Percentiles rank a stretch among this genome's conserved stretches.
phyloP scores from a whole-genome alignment of 2,888 invertebrate species.

The Liposcelis brunnea region DNA sequence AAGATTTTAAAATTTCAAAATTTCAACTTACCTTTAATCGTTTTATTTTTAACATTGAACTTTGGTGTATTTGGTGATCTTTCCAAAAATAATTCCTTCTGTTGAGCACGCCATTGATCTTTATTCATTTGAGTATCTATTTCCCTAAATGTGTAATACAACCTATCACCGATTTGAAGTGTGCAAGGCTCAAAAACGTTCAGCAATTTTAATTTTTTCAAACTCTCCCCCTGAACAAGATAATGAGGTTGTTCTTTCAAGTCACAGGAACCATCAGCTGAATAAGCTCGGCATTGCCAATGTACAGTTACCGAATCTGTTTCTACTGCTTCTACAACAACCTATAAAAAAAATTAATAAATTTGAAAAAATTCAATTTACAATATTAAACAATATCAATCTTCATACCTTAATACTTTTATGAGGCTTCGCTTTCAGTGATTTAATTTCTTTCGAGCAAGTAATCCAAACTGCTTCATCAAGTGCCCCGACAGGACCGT shows the following conservation, averaged over 20 bases:
- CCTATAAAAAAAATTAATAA: conserved; percentile 27
- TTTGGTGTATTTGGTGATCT: conserved; percentile 10
- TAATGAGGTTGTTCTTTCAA: conserved; percentile 47
- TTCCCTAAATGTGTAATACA: conserved; percentile 59
- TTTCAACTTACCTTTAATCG: conserved; percentile 10
- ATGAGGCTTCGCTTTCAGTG: conserved; percentile 25
- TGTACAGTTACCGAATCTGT: conserved; percentile 67
- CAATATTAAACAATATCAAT: conserved; percentile 5
- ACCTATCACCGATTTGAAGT: conserved; percentile 76
- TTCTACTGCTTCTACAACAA: conserved; percentile 67
- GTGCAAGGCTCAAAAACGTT: conserved; percentile 78
- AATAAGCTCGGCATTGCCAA: conserved; percentile 64
- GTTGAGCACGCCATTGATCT: conserved; percentile 49
- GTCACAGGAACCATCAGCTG: conserved; percentile 40
- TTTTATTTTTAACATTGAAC: conserved; percentile 12
- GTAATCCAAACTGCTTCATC: conserved; percentile 68
- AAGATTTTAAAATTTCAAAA: no score
- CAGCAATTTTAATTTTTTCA: conserved; percentile 63
- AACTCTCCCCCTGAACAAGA: conserved; percentile 53
- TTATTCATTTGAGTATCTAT: conserved; percentile 58
- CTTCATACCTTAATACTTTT: conserved; percentile 26
- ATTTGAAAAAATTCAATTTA: conserved; percentile 4
- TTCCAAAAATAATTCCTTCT: conserved; percentile 22
- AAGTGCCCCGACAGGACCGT: conserved; percentile 53
- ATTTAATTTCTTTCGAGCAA: conserved; percentile 54